Percentiles rank a stretch among this genome's conserved stretches.
Evolutionary conservation across 1,140 invertebrate genomes (phyloP).

Genomic region (Apis florea): DNA sequence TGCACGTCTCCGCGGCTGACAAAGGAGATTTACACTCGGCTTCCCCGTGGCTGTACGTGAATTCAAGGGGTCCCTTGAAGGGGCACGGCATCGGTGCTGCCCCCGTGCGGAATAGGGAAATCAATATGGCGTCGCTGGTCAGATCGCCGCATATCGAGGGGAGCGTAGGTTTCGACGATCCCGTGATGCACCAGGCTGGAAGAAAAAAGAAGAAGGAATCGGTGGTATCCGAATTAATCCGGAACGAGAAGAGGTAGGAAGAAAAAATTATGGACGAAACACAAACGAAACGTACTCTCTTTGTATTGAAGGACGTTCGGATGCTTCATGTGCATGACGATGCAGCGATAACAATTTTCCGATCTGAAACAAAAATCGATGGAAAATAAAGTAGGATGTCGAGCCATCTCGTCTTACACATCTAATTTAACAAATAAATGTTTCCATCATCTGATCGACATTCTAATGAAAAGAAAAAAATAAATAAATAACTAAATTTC

Average conservation of each 20-base stretch:
- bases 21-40: conserved; percentile 87
- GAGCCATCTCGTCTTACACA: not conserved
- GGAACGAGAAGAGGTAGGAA: too few species aligned
- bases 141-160: conserved; percentile 78
- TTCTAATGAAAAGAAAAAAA: not conserved
- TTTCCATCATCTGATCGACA: too few species aligned
- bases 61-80: conserved; percentile 81
- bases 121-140: conserved; percentile 81
- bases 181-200: conserved; percentile 77
- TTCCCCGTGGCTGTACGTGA: conserved; percentile 86
- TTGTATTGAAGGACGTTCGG: conserved; percentile 88
- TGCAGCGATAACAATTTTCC: conserved; percentile 83
- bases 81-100: conserved; percentile 81
- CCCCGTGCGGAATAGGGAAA: conserved; percentile 83
- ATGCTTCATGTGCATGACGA: conserved; percentile 87
- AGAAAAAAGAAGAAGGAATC: not conserved
- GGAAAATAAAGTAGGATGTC: too few species aligned
- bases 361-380: conserved; percentile 75
- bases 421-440: not conserved
- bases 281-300: conserved; percentile 84
- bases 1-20: conserved; percentile 90
- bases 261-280: too few species aligned
- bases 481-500: not conserved
- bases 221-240: too few species aligned
- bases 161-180: conserved; percentile 66